phyloP scores from a whole-genome alignment of 2,797 vertebrate species.

The Sylvia borin region DNA sequence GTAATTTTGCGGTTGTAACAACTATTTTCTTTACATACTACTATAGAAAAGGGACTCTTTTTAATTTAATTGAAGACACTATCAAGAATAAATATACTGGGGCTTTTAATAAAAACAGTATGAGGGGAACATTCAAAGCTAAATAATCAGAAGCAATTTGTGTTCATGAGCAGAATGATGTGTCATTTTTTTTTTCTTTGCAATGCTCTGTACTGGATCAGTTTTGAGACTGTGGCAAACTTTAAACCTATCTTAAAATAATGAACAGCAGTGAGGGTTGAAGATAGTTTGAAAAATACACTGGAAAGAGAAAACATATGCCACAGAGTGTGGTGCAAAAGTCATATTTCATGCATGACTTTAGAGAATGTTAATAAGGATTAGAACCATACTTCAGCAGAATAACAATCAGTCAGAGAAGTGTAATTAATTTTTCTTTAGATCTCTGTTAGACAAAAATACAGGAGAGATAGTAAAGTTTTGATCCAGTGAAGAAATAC shows the following conservation, averaged over 20 bases:
- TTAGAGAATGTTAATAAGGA: conserved; percentile 92
- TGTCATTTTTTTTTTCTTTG: conserved; percentile 51
- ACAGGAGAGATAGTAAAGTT: conserved; percentile 58
- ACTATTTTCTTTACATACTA: conserved; percentile 79
- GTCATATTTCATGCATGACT: conserved; percentile 89
- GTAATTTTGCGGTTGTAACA: conserved; percentile 79
- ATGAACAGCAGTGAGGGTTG: conserved; percentile 80
- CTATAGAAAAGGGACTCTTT: conserved; percentile 73
- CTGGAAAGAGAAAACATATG: conserved; percentile 90
- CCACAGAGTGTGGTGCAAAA: conserved; percentile 82
- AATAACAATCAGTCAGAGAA: conserved; percentile 82
- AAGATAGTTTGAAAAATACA: conserved; percentile 87
- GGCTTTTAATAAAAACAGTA: conserved; percentile 79
- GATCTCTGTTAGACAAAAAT: conserved; percentile 75
- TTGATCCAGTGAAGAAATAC: conserved; percentile 1
- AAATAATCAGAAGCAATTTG: conserved; percentile 81
- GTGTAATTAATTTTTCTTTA: conserved; percentile 80
- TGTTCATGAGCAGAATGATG: conserved; percentile 71
- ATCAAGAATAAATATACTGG: conserved; percentile 77
- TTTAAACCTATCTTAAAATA: conserved; percentile 84
- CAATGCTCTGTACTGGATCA: conserved; percentile 65
- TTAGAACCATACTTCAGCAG: conserved; percentile 86
- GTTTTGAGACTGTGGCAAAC: conserved; percentile 78
- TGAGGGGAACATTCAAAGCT: conserved; percentile 76
- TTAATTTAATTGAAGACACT: conserved; percentile 82